phyloP scores from a whole-genome alignment of 2,797 vertebrate genomes.

The Zalophus californianus region DNA sequence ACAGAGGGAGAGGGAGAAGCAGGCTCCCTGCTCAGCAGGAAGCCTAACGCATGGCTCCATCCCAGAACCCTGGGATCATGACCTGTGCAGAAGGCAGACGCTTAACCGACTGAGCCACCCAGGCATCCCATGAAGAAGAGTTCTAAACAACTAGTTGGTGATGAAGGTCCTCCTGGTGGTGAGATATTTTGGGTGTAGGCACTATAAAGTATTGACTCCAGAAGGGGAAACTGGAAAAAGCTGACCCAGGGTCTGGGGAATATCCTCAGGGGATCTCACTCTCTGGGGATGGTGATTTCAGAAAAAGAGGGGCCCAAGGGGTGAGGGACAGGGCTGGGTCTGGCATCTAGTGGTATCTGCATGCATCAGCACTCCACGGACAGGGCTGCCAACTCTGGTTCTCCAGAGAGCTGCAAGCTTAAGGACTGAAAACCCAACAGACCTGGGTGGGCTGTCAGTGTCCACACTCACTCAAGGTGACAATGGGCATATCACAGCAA shows the following conservation, averaged over 20 bases:
- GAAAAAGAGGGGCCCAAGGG: background rate
- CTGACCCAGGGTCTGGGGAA: background rate
- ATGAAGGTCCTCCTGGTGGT: background rate
- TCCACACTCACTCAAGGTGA: background rate
- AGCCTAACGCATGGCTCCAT: too few species aligned
- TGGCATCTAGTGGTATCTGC: background rate
- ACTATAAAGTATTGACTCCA: background rate
- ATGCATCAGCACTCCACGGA: accelerated
- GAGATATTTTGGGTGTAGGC: background rate
- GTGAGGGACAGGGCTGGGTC: background rate
- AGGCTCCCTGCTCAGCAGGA: too few species aligned
- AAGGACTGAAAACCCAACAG: background rate
- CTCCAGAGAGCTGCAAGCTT: background rate
- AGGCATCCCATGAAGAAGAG: background rate
- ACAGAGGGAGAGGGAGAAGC: too few species aligned
- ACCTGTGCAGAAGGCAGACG: too few species aligned
- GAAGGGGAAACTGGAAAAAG: constrained; percentile 4
- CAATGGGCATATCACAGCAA: background rate
- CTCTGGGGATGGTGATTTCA: background rate
- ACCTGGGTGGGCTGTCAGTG: background rate
- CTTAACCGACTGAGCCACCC: too few species aligned
- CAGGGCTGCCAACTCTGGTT: background rate
- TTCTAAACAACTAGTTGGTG: background rate
- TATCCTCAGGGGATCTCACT: background rate
- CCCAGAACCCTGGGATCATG: too few species aligned